phyloP scores from a whole-genome alignment of 2,888 invertebrate genomes.

The Meta bourneti region DNA sequence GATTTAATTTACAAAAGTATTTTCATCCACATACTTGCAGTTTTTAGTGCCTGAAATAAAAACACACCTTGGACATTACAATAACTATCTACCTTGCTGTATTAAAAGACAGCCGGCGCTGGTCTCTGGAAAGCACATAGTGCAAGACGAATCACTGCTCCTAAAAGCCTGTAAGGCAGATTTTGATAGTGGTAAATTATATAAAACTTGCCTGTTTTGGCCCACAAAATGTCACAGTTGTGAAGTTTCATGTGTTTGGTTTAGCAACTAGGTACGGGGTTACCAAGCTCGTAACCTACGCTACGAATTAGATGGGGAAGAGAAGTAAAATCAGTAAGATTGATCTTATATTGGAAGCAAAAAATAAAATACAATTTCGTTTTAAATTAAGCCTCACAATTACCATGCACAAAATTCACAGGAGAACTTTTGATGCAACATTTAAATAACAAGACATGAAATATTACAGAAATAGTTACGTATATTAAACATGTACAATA shows the following conservation, averaged over 20 bases:
- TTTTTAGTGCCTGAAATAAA: constrained; percentile 16
- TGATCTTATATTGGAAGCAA: constrained; percentile 70
- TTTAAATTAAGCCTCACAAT: constrained; percentile 51
- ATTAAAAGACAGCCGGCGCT: constrained; percentile 26
- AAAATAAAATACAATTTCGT: constrained; percentile 68
- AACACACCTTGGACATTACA: constrained; percentile 23
- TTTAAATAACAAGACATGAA: neutral
- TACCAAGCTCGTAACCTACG: constrained; percentile 82
- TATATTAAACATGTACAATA: neutral
- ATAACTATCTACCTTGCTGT: constrained; percentile 38
- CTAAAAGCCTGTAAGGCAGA: constrained; percentile 76
- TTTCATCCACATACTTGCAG: neutral
- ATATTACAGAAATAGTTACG: neutral
- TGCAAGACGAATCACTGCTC: constrained; percentile 51
- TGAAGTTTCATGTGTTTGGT: constrained; percentile 76
- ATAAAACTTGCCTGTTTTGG: constrained; percentile 78
- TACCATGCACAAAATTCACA: constrained; percentile 43
- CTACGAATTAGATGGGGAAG: constrained; percentile 82
- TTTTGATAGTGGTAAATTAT: constrained; percentile 70
- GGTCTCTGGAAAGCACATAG: constrained; percentile 54
- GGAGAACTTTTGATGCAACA: neutral
- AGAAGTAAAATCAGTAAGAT: constrained; percentile 80
- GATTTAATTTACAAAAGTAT: too few species aligned
- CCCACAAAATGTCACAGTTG: constrained; percentile 78
- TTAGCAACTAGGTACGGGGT: constrained; percentile 77